phyloP scores from a whole-genome alignment of 2,113 vertebrate species.

The Ancistrus triradiatus region DNA sequence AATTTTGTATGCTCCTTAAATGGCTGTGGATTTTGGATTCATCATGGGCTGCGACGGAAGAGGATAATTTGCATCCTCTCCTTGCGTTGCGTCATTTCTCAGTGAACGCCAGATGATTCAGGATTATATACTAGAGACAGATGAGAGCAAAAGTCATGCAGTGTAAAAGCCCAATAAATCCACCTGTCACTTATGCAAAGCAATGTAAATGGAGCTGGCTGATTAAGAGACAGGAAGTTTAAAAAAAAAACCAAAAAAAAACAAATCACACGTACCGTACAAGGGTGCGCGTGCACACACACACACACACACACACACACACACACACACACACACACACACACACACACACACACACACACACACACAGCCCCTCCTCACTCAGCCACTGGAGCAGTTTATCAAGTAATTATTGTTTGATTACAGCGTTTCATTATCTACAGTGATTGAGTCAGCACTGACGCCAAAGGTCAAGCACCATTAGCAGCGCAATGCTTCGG shows the following conservation, averaged over 20 bases:
- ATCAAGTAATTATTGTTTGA: conserved; percentile 82
- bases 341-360: neutral
- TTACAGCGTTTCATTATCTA: conserved; percentile 79
- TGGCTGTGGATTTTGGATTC: conserved; percentile 64
- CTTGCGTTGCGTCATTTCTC: conserved; percentile 50
- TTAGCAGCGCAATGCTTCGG: conserved; percentile 51
- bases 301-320: conserved; percentile 4
- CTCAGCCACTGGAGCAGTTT: conserved; percentile 69
- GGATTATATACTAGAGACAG: conserved; percentile 58
- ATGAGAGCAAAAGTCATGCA: conserved; percentile 64
- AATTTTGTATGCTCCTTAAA: conserved; percentile 63
- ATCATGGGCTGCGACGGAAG: conserved; percentile 55
- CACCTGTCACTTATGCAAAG: conserved; percentile 73
- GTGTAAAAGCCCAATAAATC: conserved; percentile 71
- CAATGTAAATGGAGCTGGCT: conserved; percentile 68
- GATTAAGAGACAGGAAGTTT: conserved; percentile 73
- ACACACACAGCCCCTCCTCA: conserved; percentile 51
- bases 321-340: conserved; percentile 4
- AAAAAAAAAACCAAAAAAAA: conserved; percentile 53
- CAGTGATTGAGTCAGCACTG: conserved; percentile 74
- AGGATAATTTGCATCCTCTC: conserved; percentile 61
- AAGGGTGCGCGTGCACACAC: neutral
- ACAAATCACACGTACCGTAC: conserved; percentile 2
- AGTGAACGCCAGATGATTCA: conserved; percentile 61
- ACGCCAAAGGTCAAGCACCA: conserved; percentile 74